These are phyloP conservation scores for Pegoplata infirma DNA, from an alignment of 2,888 invertebrate genomes.

Conservation along the genomic window DNA sequence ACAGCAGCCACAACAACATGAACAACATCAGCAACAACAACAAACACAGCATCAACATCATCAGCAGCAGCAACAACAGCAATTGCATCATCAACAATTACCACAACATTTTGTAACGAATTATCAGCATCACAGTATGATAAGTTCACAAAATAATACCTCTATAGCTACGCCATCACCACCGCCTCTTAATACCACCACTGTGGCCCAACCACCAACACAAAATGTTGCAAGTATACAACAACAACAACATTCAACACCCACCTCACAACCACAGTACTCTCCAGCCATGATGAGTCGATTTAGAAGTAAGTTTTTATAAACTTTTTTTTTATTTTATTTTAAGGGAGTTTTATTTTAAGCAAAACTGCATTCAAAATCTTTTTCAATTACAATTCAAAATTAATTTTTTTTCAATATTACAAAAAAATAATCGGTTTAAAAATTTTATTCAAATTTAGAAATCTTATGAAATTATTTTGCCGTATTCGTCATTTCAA, in stretches of 20 bases:
- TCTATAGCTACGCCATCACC: no score
- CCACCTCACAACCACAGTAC: slow-evolving; percentile 68
- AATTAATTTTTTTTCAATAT: no score
- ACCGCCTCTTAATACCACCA: no score
- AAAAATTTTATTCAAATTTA: no score
- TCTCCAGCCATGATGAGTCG: slow-evolving; percentile 72
- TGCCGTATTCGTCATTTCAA: no score
- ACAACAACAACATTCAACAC: slow-evolving; percentile 61
- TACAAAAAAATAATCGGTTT: no score
- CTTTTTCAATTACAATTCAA: no score
- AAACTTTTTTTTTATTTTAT: no score
- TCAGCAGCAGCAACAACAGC: no score
- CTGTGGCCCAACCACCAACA: slow-evolving; percentile 21
- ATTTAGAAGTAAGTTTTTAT: slow-evolving; percentile 69
- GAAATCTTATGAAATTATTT: no score
- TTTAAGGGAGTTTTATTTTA: no score
- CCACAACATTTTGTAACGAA: slow-evolving; percentile 55
- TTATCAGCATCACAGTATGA: slow-evolving; percentile 49
- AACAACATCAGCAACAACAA: slow-evolving; percentile 26
- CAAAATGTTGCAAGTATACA: slow-evolving; percentile 62
- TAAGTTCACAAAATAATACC: slow-evolving; percentile 28
- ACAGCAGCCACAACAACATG: slow-evolving; percentile 65
- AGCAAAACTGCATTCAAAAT: no score
- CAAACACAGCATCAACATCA: slow-evolving; percentile 65
- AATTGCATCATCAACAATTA: slow-evolving; percentile 62